Evolutionary conservation across 2,888 invertebrate species (phyloP), one percentile per base, ranked within the genome.

Genomic region (Tenthredo amoena): DNA sequence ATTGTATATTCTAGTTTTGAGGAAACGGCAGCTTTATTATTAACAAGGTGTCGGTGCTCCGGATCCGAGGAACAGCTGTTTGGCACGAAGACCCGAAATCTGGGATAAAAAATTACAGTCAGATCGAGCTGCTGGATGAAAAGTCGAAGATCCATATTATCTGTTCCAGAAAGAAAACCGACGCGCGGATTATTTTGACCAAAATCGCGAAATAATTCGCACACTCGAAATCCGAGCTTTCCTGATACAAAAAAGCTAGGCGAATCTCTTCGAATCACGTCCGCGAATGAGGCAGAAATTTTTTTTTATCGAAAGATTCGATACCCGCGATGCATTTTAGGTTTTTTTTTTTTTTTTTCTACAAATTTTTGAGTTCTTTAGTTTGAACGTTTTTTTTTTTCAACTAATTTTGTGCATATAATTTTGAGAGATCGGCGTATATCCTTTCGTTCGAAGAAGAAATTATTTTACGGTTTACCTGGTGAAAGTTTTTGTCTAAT

Each of bases 41-140:
- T 88, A 88, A 86, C 88, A 40, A 83, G 37, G 62, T 62, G 62
- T 62, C 21, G 62, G 62, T 62, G 62, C 62, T 62, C 62, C 62
- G 87, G 86, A 87, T 89, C 84, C 86, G 85, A 58, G 47, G 62
- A 21, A 85, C 87, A 86, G 88, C 85, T 88, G 87, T 86, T 87
- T 87, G 87, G 89, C 87, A 87, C 84, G 85, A 87, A 79, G 86
- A 89, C 65, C 82, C 50, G 12, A 18, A 34, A 55, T 21, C 34
- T 43, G 37, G n/a, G 18, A 79, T 31, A 6, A 34, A 55, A 21
- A 77, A 62, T 21, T 26, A 10, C 62, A 26, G 26, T 0, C 26
- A 10, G 12, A 62, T 62, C 26, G 1, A 21, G 21, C 3, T 21
- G 62, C 62, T 26, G 62, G 21, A 62, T 4, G 9, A 26, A 12